These are phyloP conservation scores for Parazoanthus atlanticus DNA, from an alignment of 92 coral and sea anemone genomes.

Conservation along the genomic window DNA sequence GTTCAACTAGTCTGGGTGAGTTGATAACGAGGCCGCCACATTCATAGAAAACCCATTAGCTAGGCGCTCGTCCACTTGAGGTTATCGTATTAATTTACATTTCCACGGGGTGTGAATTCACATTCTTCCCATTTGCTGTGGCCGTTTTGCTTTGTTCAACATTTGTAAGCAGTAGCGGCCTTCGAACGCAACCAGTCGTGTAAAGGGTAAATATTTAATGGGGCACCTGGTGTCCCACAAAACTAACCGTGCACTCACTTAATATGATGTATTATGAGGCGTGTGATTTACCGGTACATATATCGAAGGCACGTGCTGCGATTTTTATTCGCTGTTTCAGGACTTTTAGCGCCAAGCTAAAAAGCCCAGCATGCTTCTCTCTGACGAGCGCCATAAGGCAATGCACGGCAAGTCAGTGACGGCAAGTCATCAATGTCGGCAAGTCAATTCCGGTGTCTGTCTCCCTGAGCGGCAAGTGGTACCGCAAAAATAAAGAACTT, in stretches of 20 bases:
- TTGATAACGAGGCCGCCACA: neutral
- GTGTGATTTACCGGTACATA: too few relatives aligned
- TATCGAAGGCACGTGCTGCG: too few relatives aligned
- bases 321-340: too few relatives aligned
- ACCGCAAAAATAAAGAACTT: too few relatives aligned
- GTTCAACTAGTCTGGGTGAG: neutral
- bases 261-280: too few relatives aligned
- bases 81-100: neutral
- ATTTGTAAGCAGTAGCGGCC: neutral
- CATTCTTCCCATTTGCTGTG: neutral
- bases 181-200: neutral
- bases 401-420: too few relatives aligned
- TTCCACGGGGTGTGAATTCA: neutral
- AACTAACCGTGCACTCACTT: neutral
- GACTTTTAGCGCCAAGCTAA: too few relatives aligned
- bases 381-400: too few relatives aligned
- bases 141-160: neutral
- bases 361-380: too few relatives aligned
- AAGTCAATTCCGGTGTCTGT: too few relatives aligned
- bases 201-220: slow-evolving; percentile 1
- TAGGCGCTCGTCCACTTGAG: neutral
- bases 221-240: neutral
- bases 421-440: too few relatives aligned
- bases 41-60: neutral
- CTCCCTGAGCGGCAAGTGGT: too few relatives aligned